Percentiles rank a stretch among this genome's conserved stretches.
phyloP scores from a whole-genome alignment of 2,888 invertebrate genomes.

The Silvanus unidentatus region DNA sequence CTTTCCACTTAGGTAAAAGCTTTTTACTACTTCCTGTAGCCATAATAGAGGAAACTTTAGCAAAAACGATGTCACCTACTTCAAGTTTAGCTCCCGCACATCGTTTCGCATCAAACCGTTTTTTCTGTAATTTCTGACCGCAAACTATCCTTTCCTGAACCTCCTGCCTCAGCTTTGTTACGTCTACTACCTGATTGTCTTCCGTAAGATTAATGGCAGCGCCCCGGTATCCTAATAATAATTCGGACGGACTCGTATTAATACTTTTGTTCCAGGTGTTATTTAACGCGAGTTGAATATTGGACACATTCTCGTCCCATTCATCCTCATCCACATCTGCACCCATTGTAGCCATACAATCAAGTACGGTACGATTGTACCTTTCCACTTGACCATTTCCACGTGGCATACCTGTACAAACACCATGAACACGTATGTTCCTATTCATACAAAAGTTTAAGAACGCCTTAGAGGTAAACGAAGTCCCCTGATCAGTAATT shows the following conservation, averaged over 20 bases:
- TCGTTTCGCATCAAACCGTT: neutral
- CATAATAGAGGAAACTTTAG: neutral
- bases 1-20: slow-evolving; percentile 1
- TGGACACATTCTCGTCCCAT: slow-evolving; percentile 23
- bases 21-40: neutral
- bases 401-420: slow-evolving; percentile 4
- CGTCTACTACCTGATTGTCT: neutral
- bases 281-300: slow-evolving; percentile 21
- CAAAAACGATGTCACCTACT: neutral
- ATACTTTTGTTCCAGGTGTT: slow-evolving; percentile 7
- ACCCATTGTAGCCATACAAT: slow-evolving; percentile 19
- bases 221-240: neutral
- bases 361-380: slow-evolving; percentile 8
- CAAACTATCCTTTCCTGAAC: neutral
- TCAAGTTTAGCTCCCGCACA: neutral
- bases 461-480: slow-evolving; percentile 6
- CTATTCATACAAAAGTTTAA: slow-evolving; percentile 5
- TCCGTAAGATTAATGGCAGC: neutral
- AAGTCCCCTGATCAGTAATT: slow-evolving; percentile 8
- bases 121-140: neutral
- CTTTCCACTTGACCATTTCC: slow-evolving; percentile 8
- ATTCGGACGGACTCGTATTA: neutral
- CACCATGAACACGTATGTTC: slow-evolving; percentile 5
- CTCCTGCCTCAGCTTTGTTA: neutral
- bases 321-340: slow-evolving; percentile 17